Percentiles rank a stretch among this genome's conserved stretches.
phyloP scores from a whole-genome alignment of 2,888 invertebrate genomes.

The Frankliniella intonsa region DNA sequence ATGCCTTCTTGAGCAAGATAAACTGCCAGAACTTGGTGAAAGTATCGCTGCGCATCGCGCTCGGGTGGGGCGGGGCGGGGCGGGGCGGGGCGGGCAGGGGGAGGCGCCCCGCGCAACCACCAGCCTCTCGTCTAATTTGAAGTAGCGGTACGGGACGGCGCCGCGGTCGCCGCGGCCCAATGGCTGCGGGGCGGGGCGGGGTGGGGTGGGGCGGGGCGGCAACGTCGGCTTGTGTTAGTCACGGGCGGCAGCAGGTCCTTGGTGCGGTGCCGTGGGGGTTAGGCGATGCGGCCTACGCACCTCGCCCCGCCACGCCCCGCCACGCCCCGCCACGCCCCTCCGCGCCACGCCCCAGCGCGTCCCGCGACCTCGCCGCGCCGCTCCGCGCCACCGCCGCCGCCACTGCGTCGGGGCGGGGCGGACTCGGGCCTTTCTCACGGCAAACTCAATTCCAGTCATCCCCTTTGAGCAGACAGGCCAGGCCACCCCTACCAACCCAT shows the following conservation, averaged over 20 bases:
- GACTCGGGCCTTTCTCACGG: constrained; percentile 14
- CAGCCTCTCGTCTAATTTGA: neutral
- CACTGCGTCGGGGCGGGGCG: neutral
- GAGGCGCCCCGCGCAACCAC: neutral
- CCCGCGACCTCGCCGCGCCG: neutral
- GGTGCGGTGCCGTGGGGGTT: neutral
- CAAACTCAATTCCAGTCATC: constrained; percentile 16
- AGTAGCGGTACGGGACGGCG: neutral
- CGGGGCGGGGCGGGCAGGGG: neutral
- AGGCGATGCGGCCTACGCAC: neutral
- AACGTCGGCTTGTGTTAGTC: neutral
- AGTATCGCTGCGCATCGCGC: no score
- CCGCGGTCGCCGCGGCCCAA: neutral
- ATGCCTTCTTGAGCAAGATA: constrained; percentile 1
- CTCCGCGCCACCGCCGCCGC: neutral
- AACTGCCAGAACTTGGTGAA: neutral
- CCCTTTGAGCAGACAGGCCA: neutral
- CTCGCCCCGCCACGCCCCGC: neutral
- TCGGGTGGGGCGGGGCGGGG: no score
- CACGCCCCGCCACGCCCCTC: neutral
- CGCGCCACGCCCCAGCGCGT: neutral
- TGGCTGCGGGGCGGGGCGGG: neutral
- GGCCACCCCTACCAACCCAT: neutral
- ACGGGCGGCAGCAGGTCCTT: neutral
- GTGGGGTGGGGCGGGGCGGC: neutral